Evolutionary conservation across 2,113 vertebrate genomes (phyloP), one percentile per base, ranked within the genome.

Genomic region (Orthonyx spaldingii): DNA sequence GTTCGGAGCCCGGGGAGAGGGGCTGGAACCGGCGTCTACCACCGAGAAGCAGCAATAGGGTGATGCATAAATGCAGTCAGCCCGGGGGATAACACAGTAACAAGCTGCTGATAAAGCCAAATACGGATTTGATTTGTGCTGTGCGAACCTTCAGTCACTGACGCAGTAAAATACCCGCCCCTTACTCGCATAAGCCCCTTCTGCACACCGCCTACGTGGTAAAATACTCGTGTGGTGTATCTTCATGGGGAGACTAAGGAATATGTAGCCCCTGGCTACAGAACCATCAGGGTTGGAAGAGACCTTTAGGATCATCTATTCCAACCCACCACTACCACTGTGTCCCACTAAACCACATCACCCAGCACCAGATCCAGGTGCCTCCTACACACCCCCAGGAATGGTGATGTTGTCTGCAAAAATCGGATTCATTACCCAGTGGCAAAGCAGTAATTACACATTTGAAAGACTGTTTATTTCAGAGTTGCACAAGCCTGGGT

Each of bases 81-180:
- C 13, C 2, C 33, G 0, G 5, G 28, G 12, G 15, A 16, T 5
- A 28, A 3, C 14, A 0, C 53, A 2, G 53, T 2, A 10, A 14
- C 18, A 1, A 4, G 20, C 10, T 21, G 47, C n/a, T 15, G 49
- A 20, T 35, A 15, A 30, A 15, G n/a, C 20, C 56, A 49, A 9
- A 2, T 1, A 3, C 11, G n/a, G n/a, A 2, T 47, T 7, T 41
- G 47, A 17, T 28, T 55, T 17, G 24, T 22, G 66, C 15, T 8
- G 66, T 13, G 26, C 66, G 13, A 30, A 6, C 16, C 42, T 8
- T 4, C 27, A 6, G 49, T 22, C 50, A 1, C 11, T 17, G 42
- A 14, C 41, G 6, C 13, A 7, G 35, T 18, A 21, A 26, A 18
- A 23, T 7, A 13, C 15, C 16, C 9, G 42, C 21, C 22, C 41